A percentile compares a stretch with the other conserved stretches of the same genome.
Evolutionary conservation across 2,113 vertebrate genomes (phyloP).

Genomic region (Hippocampus barbouri): DNA sequence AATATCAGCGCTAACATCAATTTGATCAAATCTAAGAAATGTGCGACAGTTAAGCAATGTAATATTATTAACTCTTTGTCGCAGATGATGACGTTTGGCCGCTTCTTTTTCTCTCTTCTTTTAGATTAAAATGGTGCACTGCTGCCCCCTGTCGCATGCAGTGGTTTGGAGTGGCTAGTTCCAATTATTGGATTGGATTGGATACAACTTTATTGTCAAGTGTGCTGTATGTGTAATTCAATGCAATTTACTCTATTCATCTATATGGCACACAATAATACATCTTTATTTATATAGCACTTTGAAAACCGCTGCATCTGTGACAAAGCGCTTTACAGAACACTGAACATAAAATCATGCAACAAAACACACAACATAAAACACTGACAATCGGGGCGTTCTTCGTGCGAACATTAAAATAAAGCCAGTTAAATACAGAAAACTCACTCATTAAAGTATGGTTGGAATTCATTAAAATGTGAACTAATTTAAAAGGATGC

Average conservation of each 20-base stretch:
- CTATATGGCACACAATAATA: too few relatives aligned
- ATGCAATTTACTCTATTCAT: too few relatives aligned
- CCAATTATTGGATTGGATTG: too few relatives aligned
- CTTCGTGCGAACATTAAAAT: background rate
- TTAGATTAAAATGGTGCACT: background rate
- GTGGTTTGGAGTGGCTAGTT: background rate
- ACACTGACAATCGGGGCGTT: too few relatives aligned
- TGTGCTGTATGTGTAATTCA: too few relatives aligned
- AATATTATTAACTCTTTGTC: background rate
- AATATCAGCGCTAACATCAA: background rate
- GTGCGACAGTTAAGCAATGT: background rate
- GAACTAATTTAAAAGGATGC: background rate
- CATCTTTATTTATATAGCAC: too few relatives aligned
- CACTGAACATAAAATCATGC: too few relatives aligned
- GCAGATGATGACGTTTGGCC: background rate
- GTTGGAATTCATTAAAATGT: background rate
- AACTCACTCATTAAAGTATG: background rate
- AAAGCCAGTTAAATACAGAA: background rate
- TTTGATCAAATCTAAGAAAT: background rate
- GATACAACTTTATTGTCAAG: too few relatives aligned
- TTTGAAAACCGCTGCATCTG: too few relatives aligned
- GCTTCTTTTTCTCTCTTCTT: background rate
- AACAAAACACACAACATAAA: too few relatives aligned
- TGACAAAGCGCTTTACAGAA: too few relatives aligned
- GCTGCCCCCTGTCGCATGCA: background rate